phyloP scores from a whole-genome alignment of 2,113 vertebrate genomes.

The Forbesichthys papilliferus region DNA sequence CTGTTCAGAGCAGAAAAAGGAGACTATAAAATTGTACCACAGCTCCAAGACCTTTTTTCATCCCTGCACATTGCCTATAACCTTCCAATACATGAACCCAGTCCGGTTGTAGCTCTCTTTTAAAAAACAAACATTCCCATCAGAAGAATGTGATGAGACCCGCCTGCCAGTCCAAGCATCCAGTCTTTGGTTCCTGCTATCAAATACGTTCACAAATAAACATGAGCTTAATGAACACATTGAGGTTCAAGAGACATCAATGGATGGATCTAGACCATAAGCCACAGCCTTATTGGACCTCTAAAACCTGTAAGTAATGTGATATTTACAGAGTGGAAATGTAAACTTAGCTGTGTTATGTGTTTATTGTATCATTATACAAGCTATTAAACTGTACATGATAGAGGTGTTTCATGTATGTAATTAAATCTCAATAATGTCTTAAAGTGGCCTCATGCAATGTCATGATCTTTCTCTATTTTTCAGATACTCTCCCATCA shows the following conservation, averaged over 20 bases:
- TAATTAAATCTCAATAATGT: too few relatives aligned
- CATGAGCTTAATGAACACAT: neutral
- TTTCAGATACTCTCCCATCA: conserved; percentile 26
- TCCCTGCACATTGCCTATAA: conserved; percentile 34
- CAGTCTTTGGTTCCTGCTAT: neutral
- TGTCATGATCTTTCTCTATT: conserved; percentile 4
- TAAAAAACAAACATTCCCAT: neutral
- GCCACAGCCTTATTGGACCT: conserved; percentile 26
- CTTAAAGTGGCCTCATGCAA: too few relatives aligned
- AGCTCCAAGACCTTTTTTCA: conserved; percentile 60
- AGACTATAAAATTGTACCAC: conserved; percentile 30
- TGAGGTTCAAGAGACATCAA: conserved; percentile 1
- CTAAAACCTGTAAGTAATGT: conserved; percentile 12
- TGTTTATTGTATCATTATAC: neutral
- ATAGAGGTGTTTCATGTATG: too few relatives aligned
- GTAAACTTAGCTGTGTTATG: neutral
- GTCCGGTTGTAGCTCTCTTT: conserved; percentile 8
- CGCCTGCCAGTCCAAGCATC: neutral
- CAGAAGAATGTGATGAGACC: neutral
- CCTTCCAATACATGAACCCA: neutral
- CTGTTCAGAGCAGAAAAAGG: conserved; percentile 79
- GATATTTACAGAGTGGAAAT: neutral
- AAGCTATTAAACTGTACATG: too few relatives aligned
- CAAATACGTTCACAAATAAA: neutral
- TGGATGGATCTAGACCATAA: conserved; percentile 26